phyloP scores from a whole-genome alignment of 2,113 vertebrate genomes.

The Fukomys damarensis region DNA sequence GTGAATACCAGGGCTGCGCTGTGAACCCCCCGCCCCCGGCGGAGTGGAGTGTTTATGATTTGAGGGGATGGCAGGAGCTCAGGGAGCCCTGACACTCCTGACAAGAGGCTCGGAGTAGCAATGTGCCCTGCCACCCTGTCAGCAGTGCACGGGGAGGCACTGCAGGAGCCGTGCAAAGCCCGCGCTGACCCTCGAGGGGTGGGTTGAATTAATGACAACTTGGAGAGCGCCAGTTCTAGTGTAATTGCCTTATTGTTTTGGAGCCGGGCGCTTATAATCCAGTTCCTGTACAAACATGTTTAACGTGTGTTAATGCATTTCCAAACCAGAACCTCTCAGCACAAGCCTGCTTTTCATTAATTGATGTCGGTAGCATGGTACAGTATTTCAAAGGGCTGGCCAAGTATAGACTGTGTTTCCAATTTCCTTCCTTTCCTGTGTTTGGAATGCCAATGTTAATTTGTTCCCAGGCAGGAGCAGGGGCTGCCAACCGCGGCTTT shows the following conservation, averaged over 20 bases:
- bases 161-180: conserved; percentile 81
- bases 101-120: background rate
- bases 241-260: conserved; percentile 91
- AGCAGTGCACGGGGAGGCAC: conserved; percentile 30
- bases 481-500: conserved; percentile 88
- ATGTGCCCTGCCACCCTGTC: background rate
- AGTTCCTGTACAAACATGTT: conserved; percentile 92
- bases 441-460: conserved; percentile 92
- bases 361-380: conserved; percentile 92
- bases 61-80: background rate
- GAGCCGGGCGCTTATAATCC: conserved; percentile 88
- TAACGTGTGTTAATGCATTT: conserved; percentile 92
- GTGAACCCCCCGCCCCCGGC: background rate
- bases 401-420: conserved; percentile 90
- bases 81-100: background rate
- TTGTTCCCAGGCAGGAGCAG: conserved; percentile 89
- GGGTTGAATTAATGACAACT: conserved; percentile 87
- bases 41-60: conserved; percentile 35
- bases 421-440: conserved; percentile 92
- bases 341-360: conserved; percentile 91
- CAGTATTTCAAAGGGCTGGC: conserved; percentile 91
- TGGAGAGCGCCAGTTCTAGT: conserved; percentile 81
- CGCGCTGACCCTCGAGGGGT: conserved; percentile 79
- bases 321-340: conserved; percentile 88
- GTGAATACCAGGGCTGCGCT: conserved; percentile 57